Evolutionary conservation across 2,113 vertebrate genomes (phyloP).

Genomic region (Eleginops maclovinus): DNA sequence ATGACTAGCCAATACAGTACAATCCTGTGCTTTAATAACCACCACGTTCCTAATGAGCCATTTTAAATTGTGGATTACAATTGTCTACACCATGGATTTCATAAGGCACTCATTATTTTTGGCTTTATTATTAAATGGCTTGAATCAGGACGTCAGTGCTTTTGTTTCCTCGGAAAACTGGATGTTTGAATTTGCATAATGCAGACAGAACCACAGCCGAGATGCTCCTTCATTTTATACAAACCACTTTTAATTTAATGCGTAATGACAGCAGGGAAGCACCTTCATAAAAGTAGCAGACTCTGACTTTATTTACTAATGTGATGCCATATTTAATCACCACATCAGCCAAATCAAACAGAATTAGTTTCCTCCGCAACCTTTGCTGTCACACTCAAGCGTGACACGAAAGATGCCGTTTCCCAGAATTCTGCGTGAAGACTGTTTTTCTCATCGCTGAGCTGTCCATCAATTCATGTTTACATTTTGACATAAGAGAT

Average conservation of each 20-base stretch:
- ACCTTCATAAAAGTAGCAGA: constrained; percentile 15
- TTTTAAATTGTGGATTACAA: constrained; percentile 30
- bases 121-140: no score
- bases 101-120: constrained; percentile 11
- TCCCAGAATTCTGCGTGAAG: constrained; percentile 20
- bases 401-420: constrained; percentile 25
- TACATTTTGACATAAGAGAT: constrained; percentile 54
- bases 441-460: constrained; percentile 20
- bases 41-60: constrained; percentile 15
- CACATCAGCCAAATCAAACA: constrained; percentile 27
- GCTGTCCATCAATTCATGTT: constrained; percentile 61
- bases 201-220: constrained; percentile 11
- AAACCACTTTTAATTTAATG: constrained; percentile 13
- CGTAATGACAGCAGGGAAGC: constrained; percentile 31
- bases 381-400: constrained; percentile 30
- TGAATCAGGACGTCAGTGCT: constrained; percentile 50
- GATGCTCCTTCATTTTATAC: constrained; percentile 13
- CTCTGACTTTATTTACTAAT: neutral
- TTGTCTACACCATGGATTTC: constrained; percentile 11
- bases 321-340: constrained; percentile 2
- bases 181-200: constrained; percentile 11
- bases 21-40: constrained; percentile 31
- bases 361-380: neutral
- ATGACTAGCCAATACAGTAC: neutral
- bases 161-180: constrained; percentile 28